phyloP scores from a whole-genome alignment of 1,140 invertebrate species.

The Ips typographus region DNA sequence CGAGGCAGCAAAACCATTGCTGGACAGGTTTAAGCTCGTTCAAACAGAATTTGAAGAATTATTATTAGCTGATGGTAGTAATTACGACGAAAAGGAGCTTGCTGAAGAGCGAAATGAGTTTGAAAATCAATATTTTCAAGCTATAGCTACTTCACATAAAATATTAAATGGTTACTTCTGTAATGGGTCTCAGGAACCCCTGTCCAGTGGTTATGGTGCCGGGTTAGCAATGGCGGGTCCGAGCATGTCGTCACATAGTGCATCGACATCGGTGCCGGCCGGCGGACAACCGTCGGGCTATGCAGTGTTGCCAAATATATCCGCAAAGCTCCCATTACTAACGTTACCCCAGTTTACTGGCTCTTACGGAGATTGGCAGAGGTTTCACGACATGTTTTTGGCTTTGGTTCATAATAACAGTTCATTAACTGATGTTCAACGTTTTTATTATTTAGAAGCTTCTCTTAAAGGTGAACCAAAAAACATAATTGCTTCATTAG shows the following conservation, averaged over 20 bases:
- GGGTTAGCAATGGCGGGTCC: no score
- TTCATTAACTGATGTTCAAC: slow-evolving; percentile 39
- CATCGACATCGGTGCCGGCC: no score
- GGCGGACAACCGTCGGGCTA: no score
- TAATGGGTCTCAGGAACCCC: no score
- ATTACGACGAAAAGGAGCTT: slow-evolving; percentile 13
- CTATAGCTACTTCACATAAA: not conserved
- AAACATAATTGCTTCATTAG: slow-evolving; percentile 28
- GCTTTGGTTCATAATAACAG: slow-evolving; percentile 43
- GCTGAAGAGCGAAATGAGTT: slow-evolving; percentile 9
- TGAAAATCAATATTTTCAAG: slow-evolving; percentile 19
- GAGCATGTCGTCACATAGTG: no score
- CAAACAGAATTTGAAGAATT: slow-evolving; percentile 25
- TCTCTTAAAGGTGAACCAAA: slow-evolving; percentile 38
- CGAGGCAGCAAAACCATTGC: slow-evolving; percentile 1
- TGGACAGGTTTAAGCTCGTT: slow-evolving; percentile 5
- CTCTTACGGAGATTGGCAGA: slow-evolving; percentile 43
- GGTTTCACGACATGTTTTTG: slow-evolving; percentile 45
- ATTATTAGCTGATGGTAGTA: slow-evolving; percentile 1
- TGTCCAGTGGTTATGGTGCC: no score
- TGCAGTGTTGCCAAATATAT: not conserved
- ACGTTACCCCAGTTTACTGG: slow-evolving; percentile 43
- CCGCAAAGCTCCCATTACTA: slow-evolving; percentile 5
- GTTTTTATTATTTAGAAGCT: slow-evolving; percentile 42
- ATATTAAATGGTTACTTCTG: slow-evolving; percentile 4